Base-by-base conservation (phyloP, 2,113 vertebrate genomes). In the Lophotis ruficrista region DNA sequence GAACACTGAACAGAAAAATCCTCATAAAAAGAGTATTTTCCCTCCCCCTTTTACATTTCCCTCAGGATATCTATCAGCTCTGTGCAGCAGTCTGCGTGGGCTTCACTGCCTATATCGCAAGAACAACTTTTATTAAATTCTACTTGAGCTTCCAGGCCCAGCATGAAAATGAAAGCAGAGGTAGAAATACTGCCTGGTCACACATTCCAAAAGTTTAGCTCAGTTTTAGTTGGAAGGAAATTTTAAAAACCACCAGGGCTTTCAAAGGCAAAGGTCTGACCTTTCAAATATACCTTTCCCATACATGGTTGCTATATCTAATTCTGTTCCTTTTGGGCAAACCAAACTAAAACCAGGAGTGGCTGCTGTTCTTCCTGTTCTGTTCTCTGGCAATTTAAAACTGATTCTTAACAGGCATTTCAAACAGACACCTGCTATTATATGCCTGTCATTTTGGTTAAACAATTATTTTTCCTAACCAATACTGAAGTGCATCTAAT, bases 121-220 rank as follows among this genome's bases (percentile, higher is more conserved):
- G 70, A 96, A 60, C 50, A 90, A 73, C 58, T 87, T 95, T 89
- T 92, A 95, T 89, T 95, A 86, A 77, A 92, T 90, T 93, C 56
- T 78, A 56, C 72, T 92, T 86, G 66, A 89, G 65, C 76, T 93
- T 94, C 68, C 64, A 92, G 83, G 60, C 51, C 48, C 68, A 93
- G 90, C 54, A 93, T 65, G 68, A 83, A 95, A 94, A 93, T 66
- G 38, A 93, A 95, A 92, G 71, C 24, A 62, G 75, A 73, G 56
- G 54, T 65, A 70, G 84, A 91, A 95, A 73, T 91, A 79, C 61
- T 77, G 45, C 61, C 93, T 90, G 76, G 75, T 93, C 62, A 83
- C 41, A 73, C 51, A 51, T 85, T 96, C 43, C 73, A 85, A 91
- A 78, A 92, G 16, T 62, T 89, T 90, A 64, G 47, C 60, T 93